These are phyloP conservation scores for Seira musarum DNA, from an alignment of 2,888 invertebrate species.

Conservation along the genomic window DNA sequence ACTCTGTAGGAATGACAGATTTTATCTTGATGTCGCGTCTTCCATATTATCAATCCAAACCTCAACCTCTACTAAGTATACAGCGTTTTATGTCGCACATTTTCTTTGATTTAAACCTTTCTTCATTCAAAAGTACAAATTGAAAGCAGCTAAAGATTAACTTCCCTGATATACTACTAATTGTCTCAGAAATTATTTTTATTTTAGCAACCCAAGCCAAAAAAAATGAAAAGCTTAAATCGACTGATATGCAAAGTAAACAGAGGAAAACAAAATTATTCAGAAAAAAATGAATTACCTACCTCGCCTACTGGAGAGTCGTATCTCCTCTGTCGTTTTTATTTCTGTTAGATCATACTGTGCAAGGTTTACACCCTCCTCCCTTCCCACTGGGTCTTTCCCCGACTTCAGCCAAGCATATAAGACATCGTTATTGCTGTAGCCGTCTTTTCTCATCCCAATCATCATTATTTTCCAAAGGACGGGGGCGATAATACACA, in stretches of 20 bases:
- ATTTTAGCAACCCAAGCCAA: background rate
- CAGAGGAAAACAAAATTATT: too few relatives aligned
- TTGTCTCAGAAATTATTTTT: conserved; percentile 13
- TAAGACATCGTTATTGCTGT: conserved; percentile 76
- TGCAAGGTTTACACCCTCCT: conserved; percentile 75
- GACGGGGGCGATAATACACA: too few relatives aligned
- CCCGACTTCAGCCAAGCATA: conserved; percentile 75
- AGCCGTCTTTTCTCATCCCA: too few relatives aligned
- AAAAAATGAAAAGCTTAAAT: background rate
- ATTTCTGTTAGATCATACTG: conserved; percentile 77
- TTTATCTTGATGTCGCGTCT: too few relatives aligned
- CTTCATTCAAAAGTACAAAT: background rate
- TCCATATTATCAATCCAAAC: too few relatives aligned
- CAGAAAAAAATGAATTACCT: too few relatives aligned
- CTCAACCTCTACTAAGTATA: too few relatives aligned
- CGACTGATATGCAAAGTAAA: too few relatives aligned
- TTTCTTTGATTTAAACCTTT: too few relatives aligned
- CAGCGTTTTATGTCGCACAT: too few relatives aligned
- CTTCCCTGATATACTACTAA: conserved; percentile 23
- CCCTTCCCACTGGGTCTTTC: conserved; percentile 73
- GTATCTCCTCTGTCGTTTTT: conserved; percentile 71
- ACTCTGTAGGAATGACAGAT: conserved; percentile 19
- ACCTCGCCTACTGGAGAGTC: conserved; percentile 68
- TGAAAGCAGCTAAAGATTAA: conserved; percentile 5
- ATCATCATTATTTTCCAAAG: too few relatives aligned